Evolutionary conservation across 23 tunicate species (phyloP).

Genomic region (Styela plicata): DNA sequence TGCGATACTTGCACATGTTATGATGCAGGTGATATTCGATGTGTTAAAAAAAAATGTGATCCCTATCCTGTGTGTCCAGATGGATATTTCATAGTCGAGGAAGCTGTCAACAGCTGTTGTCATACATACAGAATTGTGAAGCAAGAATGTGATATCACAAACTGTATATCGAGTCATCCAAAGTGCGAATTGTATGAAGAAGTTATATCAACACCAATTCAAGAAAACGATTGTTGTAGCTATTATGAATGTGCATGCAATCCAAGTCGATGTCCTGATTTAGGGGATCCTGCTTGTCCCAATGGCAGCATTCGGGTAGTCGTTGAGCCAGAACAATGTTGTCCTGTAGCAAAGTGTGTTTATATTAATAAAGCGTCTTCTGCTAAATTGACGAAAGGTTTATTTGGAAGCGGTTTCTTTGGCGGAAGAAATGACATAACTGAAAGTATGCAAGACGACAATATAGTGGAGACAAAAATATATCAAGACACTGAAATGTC

Average conservation of each 20-base stretch:
- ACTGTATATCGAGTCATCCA: slow-evolving; percentile 38
- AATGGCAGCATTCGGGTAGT: slow-evolving; percentile 63
- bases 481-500: background rate
- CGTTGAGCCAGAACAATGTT: slow-evolving; percentile 72
- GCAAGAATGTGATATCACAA: slow-evolving; percentile 60
- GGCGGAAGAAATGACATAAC: slow-evolving; percentile 4
- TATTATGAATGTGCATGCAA: slow-evolving; percentile 77
- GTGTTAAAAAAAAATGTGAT: slow-evolving; percentile 68
- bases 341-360: slow-evolving; percentile 89
- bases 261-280: slow-evolving; percentile 65
- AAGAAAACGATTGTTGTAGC: slow-evolving; percentile 74
- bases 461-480: slow-evolving; percentile 29
- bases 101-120: slow-evolving; percentile 70
- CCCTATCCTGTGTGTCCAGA: slow-evolving; percentile 86
- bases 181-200: slow-evolving; percentile 52
- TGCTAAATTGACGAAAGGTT: slow-evolving; percentile 6
- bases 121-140: slow-evolving; percentile 70
- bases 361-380: slow-evolving; percentile 30
- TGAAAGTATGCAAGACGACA: slow-evolving; percentile 26
- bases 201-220: slow-evolving; percentile 31
- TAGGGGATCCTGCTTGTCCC: slow-evolving; percentile 85
- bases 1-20: slow-evolving; percentile 87
- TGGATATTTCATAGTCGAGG: slow-evolving; percentile 80
- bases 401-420: background rate
- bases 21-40: slow-evolving; percentile 51